Base-by-base conservation (phyloP, 2,113 vertebrate species). In the Typhlomys cinereus region DNA sequence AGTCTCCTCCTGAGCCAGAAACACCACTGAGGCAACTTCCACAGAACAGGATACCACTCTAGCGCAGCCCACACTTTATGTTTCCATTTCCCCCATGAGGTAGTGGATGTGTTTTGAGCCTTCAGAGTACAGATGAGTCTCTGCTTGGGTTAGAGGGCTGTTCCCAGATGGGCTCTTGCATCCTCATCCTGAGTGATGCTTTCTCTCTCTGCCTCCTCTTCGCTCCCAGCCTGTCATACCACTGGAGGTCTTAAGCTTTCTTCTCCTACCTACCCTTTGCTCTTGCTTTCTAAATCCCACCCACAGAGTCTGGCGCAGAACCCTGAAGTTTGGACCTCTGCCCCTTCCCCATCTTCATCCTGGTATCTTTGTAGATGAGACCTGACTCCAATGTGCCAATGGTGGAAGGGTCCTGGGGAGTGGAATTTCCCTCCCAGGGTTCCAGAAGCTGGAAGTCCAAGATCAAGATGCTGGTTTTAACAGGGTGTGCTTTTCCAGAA, bases 1-100 rank as follows among this genome's bases (percentile, higher is more conserved):
- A 39, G 17, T 20, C 20, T 69, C 52, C 13, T 57, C 4, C 3
- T 0, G 14, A 57, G 73, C 31, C 61, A 23, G 21, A 4, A 27
- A 0, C 2, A 15, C 39, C 0, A 1, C 21, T 18, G 52, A 48
- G 14, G 52, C n/a, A 52, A n/a, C 3, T 39, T 67, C 36, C 1
- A 34, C 2, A 9, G 36, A n/a, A 62, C 62, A 41, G n/a, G 41
- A 74, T 39, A 57, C 15, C 7, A 23, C 34, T 64, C 39, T 7
- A 39, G 46, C 39, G 34, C 78, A 36, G 54, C 13, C 1, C 0
- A 34, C 12, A 21, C 14, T 23, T 76, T 31, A 46, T n/a, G 46
- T 34, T 57, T 87, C n/a, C 0, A 14, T 87, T 82, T 48, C 84
- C 66, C 18, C 17, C 1, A 0, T 3, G 52, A 2, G 3, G 41